A percentile compares a stretch with the other conserved stretches of the same genome.
Conservation (phyloP, 2,888 invertebrate genomes). For the Papilio elwesi region DNA sequence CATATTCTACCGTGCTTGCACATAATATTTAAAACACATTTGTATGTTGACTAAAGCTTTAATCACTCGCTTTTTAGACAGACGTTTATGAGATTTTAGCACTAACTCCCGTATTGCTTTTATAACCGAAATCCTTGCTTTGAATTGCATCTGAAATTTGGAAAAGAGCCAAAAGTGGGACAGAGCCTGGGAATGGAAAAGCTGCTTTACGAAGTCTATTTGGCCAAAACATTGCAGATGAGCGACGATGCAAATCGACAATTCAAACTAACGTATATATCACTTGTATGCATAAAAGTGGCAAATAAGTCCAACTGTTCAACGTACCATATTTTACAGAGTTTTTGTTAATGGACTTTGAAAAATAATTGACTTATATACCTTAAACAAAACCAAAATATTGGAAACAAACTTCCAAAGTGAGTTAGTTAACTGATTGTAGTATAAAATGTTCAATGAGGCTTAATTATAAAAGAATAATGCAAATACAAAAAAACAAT, state of each 20-base stretch:
- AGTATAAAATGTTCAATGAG: too few relatives aligned
- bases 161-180: conserved; percentile 37
- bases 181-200: conserved; percentile 34
- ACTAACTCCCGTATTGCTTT: conserved; percentile 29
- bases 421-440: too few relatives aligned
- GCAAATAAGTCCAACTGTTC: not conserved
- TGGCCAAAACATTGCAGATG: conserved; percentile 34
- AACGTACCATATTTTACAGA: not conserved
- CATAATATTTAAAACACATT: too few relatives aligned
- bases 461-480: too few relatives aligned
- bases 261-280: conserved; percentile 22
- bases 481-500: too few relatives aligned
- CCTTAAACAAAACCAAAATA: too few relatives aligned
- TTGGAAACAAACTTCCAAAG: too few relatives aligned
- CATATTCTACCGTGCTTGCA: too few relatives aligned
- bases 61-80: conserved; percentile 7
- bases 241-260: conserved; percentile 35
- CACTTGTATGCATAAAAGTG: conserved; percentile 16
- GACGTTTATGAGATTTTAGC: conserved; percentile 24
- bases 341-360: not conserved
- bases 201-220: conserved; percentile 38
- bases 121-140: conserved; percentile 31
- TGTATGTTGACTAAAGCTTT: not conserved
- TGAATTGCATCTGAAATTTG: conserved; percentile 33
- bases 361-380: not conserved